These are phyloP conservation scores for Trachelipus rathkii DNA, from an alignment of 1,140 invertebrate species.

Conservation along the genomic window DNA sequence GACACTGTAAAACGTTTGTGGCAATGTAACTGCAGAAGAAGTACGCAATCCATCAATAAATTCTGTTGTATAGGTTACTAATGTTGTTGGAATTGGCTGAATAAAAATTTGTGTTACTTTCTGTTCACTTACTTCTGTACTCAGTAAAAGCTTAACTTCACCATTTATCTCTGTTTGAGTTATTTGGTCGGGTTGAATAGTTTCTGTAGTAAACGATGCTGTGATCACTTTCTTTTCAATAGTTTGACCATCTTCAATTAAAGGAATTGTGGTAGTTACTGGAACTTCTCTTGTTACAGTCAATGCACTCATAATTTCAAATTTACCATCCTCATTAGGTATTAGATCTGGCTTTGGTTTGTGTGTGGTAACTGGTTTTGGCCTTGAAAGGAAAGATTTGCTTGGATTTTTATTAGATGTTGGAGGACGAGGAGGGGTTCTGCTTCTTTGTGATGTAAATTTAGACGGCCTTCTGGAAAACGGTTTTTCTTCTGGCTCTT, in stretches of 20 bases:
- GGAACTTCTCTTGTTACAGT: slow-evolving; percentile 46
- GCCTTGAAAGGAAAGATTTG: not conserved
- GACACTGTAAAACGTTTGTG: slow-evolving; percentile 52
- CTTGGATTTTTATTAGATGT: slow-evolving; percentile 2
- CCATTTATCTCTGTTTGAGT: slow-evolving; percentile 67
- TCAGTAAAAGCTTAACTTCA: slow-evolving; percentile 51
- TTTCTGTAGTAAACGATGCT: slow-evolving; percentile 71
- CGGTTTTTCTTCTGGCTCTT: not conserved
- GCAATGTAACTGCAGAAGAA: slow-evolving; percentile 27
- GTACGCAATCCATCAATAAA: slow-evolving; percentile 38
- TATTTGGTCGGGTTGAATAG: slow-evolving; percentile 70
- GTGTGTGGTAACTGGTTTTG: slow-evolving; percentile 21
- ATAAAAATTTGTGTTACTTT: slow-evolving; percentile 38
- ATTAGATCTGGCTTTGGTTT: slow-evolving; percentile 31
- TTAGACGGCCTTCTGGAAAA: slow-evolving; percentile 32
- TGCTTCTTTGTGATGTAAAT: slow-evolving; percentile 17
- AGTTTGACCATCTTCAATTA: slow-evolving; percentile 76
- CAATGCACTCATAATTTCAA: slow-evolving; percentile 36
- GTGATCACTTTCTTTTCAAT: slow-evolving; percentile 80
- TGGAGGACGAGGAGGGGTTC: not conserved
- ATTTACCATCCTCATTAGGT: slow-evolving; percentile 37
- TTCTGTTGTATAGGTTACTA: slow-evolving; percentile 30
- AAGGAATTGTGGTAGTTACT: slow-evolving; percentile 69
- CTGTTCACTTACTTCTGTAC: slow-evolving; percentile 31
- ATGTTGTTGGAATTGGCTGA: slow-evolving; percentile 35